A percentile compares a stretch with the other conserved stretches of the same genome.
Evolutionary conservation across 2,888 invertebrate genomes (phyloP).

Genomic region (Catocala sponsa): DNA sequence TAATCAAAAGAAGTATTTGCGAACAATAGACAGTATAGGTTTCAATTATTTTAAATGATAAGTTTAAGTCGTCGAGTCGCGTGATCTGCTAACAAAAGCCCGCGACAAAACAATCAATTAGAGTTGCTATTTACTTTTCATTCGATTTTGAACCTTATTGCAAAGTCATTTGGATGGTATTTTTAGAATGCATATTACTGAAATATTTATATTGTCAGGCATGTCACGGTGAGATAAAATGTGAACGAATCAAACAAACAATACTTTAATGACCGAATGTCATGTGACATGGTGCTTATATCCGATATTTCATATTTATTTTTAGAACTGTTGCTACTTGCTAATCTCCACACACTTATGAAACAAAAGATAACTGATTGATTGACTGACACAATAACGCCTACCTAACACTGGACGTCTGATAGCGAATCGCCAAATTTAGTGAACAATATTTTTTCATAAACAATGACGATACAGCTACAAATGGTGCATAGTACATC

Average conservation of each 20-base stretch:
- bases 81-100: constrained; percentile 26
- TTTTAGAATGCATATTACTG: constrained; percentile 13
- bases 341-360: constrained; percentile 9
- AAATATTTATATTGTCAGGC: constrained; percentile 21
- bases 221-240: constrained; percentile 15
- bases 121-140: constrained; percentile 16
- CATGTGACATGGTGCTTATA: constrained; percentile 17
- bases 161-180: constrained; percentile 7
- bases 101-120: constrained; percentile 31
- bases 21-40: constrained; percentile 28
- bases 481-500: no score
- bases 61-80: constrained; percentile 14
- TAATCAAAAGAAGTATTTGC: constrained; percentile 25
- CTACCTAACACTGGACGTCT: constrained; percentile 6
- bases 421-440: constrained; percentile 9
- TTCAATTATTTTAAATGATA: constrained; percentile 38
- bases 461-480: no score
- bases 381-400: constrained; percentile 8
- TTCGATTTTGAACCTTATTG: constrained; percentile 28
- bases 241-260: constrained; percentile 24
- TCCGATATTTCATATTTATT: constrained; percentile 2
- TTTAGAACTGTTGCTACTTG: constrained; percentile 3
- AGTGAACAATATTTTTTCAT: background rate
- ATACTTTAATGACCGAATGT: constrained; percentile 27
- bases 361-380: constrained; percentile 15